Conservation (phyloP, 2,113 vertebrate genomes). For the Rattus rattus region DNA sequence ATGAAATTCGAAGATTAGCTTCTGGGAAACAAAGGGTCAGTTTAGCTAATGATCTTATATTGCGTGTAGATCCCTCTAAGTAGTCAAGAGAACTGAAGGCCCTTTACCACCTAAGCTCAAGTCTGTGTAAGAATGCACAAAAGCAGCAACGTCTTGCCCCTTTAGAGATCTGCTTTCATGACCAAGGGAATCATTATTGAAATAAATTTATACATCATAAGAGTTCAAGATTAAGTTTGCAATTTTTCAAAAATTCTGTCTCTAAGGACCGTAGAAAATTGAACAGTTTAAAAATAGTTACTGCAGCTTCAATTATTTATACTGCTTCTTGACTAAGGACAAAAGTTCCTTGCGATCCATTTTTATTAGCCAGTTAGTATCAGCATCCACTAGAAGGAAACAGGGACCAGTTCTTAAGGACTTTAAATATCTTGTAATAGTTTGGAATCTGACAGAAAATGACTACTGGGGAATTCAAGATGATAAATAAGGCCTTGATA, state of each 20-base stretch:
- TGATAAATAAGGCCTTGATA: background rate
- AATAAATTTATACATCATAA: constrained; percentile 18
- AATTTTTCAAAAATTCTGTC: constrained; percentile 1
- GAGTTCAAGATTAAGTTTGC: background rate
- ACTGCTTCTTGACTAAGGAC: constrained; percentile 62
- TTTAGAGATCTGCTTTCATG: constrained; percentile 19
- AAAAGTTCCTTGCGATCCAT: constrained; percentile 61
- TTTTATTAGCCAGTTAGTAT: background rate
- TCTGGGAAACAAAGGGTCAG: constrained; percentile 68
- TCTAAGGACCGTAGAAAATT: background rate
- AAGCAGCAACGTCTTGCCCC: background rate
- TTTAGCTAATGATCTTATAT: constrained; percentile 65
- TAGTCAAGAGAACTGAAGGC: constrained; percentile 42
- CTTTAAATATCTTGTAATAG: constrained; percentile 6
- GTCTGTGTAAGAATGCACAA: background rate
- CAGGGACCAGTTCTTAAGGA: background rate
- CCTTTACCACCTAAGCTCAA: constrained; percentile 28
- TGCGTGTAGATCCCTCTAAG: constrained; percentile 48
- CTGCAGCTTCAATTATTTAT: constrained; percentile 68
- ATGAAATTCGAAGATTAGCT: constrained; percentile 59
- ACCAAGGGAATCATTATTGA: background rate
- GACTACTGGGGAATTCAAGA: background rate
- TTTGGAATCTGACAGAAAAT: background rate
- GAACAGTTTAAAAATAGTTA: constrained; percentile 65
- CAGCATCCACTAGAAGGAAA: background rate